These are phyloP conservation scores for Stenodera caucasica DNA, from an alignment of 2,888 invertebrate genomes.

Conservation along the genomic window DNA sequence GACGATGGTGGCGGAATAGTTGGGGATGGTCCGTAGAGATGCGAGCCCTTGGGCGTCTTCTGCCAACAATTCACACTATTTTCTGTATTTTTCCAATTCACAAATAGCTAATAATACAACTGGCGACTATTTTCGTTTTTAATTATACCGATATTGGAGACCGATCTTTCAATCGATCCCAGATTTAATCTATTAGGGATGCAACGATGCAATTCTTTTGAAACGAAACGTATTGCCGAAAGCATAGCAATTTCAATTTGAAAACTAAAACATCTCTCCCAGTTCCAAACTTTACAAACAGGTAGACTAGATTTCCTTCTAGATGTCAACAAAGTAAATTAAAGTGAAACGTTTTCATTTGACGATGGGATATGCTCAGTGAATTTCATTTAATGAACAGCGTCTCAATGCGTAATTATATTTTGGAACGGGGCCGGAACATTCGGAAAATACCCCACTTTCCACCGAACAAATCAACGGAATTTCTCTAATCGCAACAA, in stretches of 20 bases:
- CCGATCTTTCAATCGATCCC: too few species aligned
- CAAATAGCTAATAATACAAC: conserved; percentile 45
- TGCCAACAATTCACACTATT: conserved; percentile 48
- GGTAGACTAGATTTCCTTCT: conserved; percentile 37
- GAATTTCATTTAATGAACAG: conserved; percentile 34
- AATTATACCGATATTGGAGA: not conserved
- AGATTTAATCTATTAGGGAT: too few species aligned
- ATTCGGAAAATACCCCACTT: too few species aligned
- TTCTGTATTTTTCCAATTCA: conserved; percentile 49
- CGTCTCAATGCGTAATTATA: conserved; percentile 27
- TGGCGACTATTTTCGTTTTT: not conserved
- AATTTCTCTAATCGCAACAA: too few species aligned
- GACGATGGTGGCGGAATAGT: conserved; percentile 30
- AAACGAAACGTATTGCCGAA: not conserved
- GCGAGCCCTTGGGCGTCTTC: conserved; percentile 30
- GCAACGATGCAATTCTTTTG: not conserved
- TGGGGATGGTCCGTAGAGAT: conserved; percentile 22
- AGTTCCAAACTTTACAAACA: conserved; percentile 37
- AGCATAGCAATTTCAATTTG: conserved; percentile 1
- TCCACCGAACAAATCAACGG: too few species aligned
- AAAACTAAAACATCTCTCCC: not conserved
- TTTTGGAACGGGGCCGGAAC: conserved; percentile 12
- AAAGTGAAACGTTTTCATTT: conserved; percentile 42
- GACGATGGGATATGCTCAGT: conserved; percentile 32
- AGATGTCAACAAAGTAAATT: conserved; percentile 38